Base-by-base conservation (phyloP, 2,888 invertebrate genomes). In the Nudaria mundana region DNA sequence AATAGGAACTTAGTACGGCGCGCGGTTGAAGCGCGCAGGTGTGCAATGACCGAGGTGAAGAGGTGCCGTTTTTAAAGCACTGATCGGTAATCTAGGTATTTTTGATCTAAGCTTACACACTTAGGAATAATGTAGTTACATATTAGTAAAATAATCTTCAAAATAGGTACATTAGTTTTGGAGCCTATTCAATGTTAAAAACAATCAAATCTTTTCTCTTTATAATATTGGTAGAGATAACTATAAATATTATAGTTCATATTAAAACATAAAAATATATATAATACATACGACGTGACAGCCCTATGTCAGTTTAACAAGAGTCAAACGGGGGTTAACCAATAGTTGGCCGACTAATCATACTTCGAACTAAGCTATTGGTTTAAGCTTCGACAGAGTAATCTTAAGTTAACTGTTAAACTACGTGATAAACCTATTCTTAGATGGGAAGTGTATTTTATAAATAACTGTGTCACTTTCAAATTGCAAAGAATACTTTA, bases 281-380 rank as follows among this genome's bases (percentile, higher is more conserved):
- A 7, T 20, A 29, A 1, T n/a, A 6, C 16, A 5, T 2, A 2
- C 1, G 12, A 1, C 5, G 46, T 47, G 59, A 18, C 63, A 73
- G 39, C 74, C 71, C 74, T 74, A 37, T 13, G n/a, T 3, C 18
- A 51, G 70, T 66, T 71, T 64, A 70, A 54, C 56, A 45, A 51
- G 52, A 71, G 74, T 72, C 66, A 71, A 67, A 56, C 52, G 36
- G 59, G 64, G 79, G 77, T 79, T 73, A 77, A 63, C 68, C 66
- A 60, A 68, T 73, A 69, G 72, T 75, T 71, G 63, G 66, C 62
- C 51, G 57, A 63, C 65, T 76, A 73, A 78, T 76, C 71, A 70
- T 70, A 62, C 66, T 65, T 67, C 64, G 63, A 64, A 63, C 63
- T 62, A 63, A 71, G 65, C 71, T 71, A 70, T 74, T 69, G 69